Conservation (phyloP, 2,113 vertebrate genomes). For the Dromaius novaehollandiae region DNA sequence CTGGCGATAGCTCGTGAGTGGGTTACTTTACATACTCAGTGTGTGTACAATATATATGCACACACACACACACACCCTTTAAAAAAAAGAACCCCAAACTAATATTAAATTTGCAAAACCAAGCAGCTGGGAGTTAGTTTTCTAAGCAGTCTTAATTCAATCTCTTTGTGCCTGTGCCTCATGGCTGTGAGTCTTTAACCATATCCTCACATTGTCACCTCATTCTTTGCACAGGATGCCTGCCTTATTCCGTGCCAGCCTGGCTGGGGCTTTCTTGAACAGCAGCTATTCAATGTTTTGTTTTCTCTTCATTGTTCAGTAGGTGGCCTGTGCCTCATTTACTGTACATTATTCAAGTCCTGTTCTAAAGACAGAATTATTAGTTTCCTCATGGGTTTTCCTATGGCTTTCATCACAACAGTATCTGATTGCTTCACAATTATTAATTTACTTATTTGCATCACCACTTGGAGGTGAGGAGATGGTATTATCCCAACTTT, state of each 20-base stretch:
- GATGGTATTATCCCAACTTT: background rate
- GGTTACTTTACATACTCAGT: background rate
- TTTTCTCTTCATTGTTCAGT: constrained; percentile 63
- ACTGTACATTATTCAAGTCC: constrained; percentile 58
- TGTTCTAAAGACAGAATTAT: constrained; percentile 63
- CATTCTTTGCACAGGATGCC: constrained; percentile 62
- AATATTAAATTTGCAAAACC: background rate
- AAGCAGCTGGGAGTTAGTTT: background rate
- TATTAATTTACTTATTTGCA: constrained; percentile 44
- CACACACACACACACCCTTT: rapidly evolving
- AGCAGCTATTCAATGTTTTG: constrained; percentile 54
- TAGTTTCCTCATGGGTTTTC: constrained; percentile 61
- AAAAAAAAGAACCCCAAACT: background rate
- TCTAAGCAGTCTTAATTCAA: constrained; percentile 47
- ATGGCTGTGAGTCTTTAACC: constrained; percentile 22
- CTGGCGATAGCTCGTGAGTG: background rate
- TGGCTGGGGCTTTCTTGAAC: constrained; percentile 39
- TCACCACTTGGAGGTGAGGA: constrained; percentile 13
- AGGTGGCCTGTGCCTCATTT: constrained; percentile 64
- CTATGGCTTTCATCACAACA: constrained; percentile 48
- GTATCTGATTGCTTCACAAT: constrained; percentile 49
- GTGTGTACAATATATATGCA: background rate
- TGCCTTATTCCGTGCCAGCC: constrained; percentile 56
- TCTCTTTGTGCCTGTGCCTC: constrained; percentile 43
- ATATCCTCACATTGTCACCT: constrained; percentile 66